Evolutionary conservation across 2,113 vertebrate species (phyloP), one percentile per base, ranked within the genome.

Genomic region (Odontophorus gujanensis): DNA sequence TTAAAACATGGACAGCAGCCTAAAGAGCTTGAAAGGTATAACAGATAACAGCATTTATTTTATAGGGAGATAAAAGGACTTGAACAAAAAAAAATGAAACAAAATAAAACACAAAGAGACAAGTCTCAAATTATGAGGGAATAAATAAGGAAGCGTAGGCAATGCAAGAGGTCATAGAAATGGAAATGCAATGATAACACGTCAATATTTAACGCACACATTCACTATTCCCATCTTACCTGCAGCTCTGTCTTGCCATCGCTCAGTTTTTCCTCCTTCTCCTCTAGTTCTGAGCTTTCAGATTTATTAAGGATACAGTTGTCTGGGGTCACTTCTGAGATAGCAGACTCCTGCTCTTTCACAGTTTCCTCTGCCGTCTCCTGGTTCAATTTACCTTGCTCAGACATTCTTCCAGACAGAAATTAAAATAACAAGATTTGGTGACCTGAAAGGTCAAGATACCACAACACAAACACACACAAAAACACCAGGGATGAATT

Each of bases 381-480:
- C 74, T 95, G 92, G 93, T 58, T 97, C 87, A 97, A 90, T 96
- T 97, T 97, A 88, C 95, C 98, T 97, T 97, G 97, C 75, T 98
- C 98, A 96, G 98, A 98, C 98, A 98, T 98, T 95, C 97, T 98
- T 96, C 94, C 96, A 96, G 96, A 95, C 69, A 95, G 90, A 96
- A 97, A 96, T 98, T 95, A 97, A 97, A 97, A 95, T 32, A 95
- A 95, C 65, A 94, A 96, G 78, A 85, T 96, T 91, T 92, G 95
- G 91, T 95, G 95, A 91, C 95, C 98, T 98, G 75, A 36, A 96
- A 96, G 68, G 92, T 96, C 61, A 89, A 96, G 79, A 95, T 53
- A 93, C 30, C 82, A 96, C 36, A 0, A 96, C 88, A 92, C 18
- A 81, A 58, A 95, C 32, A 96, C 30, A 93, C 16, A 90, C 10